Evolutionary conservation across 2,888 invertebrate species (phyloP).

Genomic region (Drosophila robusta): DNA sequence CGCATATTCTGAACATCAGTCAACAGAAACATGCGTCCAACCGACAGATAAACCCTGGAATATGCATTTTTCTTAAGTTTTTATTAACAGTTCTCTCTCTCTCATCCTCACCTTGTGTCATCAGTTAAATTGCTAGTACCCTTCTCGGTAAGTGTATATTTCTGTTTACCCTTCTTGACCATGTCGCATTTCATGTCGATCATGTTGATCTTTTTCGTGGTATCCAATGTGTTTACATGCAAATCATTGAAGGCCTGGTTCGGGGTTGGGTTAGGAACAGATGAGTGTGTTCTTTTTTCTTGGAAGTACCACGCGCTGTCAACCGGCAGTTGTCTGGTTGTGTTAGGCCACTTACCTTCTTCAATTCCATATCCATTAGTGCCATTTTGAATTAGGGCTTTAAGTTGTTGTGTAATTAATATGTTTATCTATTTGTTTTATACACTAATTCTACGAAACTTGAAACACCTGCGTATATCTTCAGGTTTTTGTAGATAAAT

Average conservation of each 20-base stretch:
- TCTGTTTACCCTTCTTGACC: slow-evolving; percentile 89
- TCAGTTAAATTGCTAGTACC: slow-evolving; percentile 82
- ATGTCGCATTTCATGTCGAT: slow-evolving; percentile 90
- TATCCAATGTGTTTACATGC: slow-evolving; percentile 91
- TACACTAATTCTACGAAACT: slow-evolving; percentile 34
- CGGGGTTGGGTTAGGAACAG: slow-evolving; percentile 15
- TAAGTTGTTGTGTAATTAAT: slow-evolving; percentile 6
- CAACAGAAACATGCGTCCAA: slow-evolving; percentile 92
- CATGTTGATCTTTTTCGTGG: slow-evolving; percentile 90
- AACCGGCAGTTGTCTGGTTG: slow-evolving; percentile 4
- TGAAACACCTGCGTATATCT: slow-evolving; percentile 58
- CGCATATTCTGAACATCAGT: slow-evolving; percentile 88
- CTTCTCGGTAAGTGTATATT: slow-evolving; percentile 89
- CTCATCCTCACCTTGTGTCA: slow-evolving; percentile 80
- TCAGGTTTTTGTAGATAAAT: slow-evolving; percentile 12
- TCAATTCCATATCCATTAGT: slow-evolving; percentile 84
- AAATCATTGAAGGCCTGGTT: slow-evolving; percentile 91
- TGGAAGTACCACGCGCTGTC: slow-evolving; percentile 47
- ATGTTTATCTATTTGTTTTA: slow-evolving; percentile 8
- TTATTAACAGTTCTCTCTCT: neutral
- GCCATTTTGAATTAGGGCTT: slow-evolving; percentile 73
- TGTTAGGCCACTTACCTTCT: slow-evolving; percentile 77
- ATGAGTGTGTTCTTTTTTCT: slow-evolving; percentile 31
- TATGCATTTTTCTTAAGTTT: neutral
- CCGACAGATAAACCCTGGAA: slow-evolving; percentile 86